Evolutionary conservation across 2,888 invertebrate genomes (phyloP).

Genomic region (Phlogophora meticulosa): DNA sequence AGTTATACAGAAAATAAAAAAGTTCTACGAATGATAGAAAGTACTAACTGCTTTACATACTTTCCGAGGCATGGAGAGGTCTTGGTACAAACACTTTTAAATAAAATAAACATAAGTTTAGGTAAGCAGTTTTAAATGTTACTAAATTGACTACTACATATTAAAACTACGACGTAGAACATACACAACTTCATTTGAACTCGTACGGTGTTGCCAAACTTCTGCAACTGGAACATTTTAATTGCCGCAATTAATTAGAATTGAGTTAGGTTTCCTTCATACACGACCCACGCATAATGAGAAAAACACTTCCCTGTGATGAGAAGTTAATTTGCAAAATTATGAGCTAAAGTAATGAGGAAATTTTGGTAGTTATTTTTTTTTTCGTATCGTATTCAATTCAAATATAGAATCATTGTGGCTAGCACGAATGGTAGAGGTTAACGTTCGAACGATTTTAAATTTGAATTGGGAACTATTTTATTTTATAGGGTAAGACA

Average conservation of each 20-base stretch:
- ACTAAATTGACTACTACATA: slow-evolving; percentile 14
- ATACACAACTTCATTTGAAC: slow-evolving; percentile 39
- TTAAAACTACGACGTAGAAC: slow-evolving; percentile 31
- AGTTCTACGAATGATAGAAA: no score
- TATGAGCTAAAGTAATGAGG: slow-evolving; percentile 19
- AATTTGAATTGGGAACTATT: no score
- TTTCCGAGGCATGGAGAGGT: no score
- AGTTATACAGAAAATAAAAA: no score
- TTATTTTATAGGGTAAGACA: no score
- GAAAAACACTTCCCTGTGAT: slow-evolving; percentile 34
- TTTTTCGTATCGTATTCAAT: background rate
- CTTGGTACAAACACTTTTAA: no score
- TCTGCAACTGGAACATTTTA: slow-evolving; percentile 62
- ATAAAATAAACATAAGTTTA: no score
- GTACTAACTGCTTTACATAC: no score
- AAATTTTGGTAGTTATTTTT: background rate
- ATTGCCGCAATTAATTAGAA: slow-evolving; percentile 62
- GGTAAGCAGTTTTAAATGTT: background rate
- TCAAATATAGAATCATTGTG: no score
- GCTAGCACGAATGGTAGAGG: no score
- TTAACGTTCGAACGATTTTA: no score
- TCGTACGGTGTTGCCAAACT: slow-evolving; percentile 51
- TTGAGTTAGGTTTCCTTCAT: slow-evolving; percentile 49
- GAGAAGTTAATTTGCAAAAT: slow-evolving; percentile 29
- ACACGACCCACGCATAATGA: slow-evolving; percentile 40